Evolutionary conservation across 1,140 invertebrate genomes (phyloP).

Genomic region (Sminthurinus signatus): DNA sequence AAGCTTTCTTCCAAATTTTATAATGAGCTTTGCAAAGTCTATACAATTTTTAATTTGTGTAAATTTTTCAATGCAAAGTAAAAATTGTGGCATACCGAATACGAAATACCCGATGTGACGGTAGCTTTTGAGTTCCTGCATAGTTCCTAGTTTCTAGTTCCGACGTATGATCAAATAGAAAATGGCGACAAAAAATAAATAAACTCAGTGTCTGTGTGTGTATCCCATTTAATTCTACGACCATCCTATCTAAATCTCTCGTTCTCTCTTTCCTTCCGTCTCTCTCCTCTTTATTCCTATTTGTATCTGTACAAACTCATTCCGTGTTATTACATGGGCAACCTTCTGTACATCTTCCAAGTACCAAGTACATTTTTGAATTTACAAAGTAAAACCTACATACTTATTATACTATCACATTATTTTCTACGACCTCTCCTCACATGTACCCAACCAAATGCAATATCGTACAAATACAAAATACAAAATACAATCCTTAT

Average conservation of each 20-base stretch:
- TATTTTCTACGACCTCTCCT: background rate
- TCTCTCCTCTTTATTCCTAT: too few relatives aligned
- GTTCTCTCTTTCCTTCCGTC: background rate
- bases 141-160: background rate
- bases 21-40: background rate
- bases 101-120: background rate
- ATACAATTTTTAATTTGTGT: background rate
- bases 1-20: background rate
- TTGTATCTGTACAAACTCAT: too few relatives aligned
- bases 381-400: background rate
- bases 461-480: background rate
- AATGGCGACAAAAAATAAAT: slow-evolving; percentile 12
- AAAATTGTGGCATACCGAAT: background rate
- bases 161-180: background rate
- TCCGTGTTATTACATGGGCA: too few relatives aligned
- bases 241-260: too few relatives aligned
- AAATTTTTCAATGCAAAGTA: background rate
- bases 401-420: background rate
- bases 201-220: background rate
- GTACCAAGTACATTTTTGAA: too few relatives aligned
- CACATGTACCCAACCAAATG: background rate
- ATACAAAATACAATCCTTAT: background rate
- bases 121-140: background rate
- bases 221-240: too few relatives aligned
- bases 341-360: background rate